Base-by-base conservation (phyloP, 2,797 vertebrate species). In the Sebastes trivittatus region DNA sequence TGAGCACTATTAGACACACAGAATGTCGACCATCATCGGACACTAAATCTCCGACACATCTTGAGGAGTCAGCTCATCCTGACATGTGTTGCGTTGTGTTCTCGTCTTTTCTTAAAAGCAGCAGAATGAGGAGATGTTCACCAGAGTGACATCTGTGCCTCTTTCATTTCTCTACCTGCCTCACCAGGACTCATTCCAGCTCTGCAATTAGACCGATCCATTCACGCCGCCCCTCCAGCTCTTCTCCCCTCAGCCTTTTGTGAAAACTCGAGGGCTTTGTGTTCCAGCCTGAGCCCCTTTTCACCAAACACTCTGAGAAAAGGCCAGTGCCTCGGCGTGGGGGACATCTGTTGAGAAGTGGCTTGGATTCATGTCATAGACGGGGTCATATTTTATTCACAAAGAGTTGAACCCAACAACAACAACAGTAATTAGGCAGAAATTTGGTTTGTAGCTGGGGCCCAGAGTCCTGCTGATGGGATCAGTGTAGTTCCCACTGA, bases 281-380 rank as follows among this genome's bases (percentile, higher is more conserved):
- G 83, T 86, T 87, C 78, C 86, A 88, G 88, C 85, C 90, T 80
- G 86, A 88, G 81, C 82, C 78, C 49, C 83, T 84, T 90, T 91
- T 91, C 84, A 92, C 75, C 64, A 11, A 64, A 60, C 60, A n/a
- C 83, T 78, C 77, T 84, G 88, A 93, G 91, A 91, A 89, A 90
- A 90, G 91, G 78, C 90, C 89, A 59, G 62, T 84, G 82, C 90
- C 82, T 86, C 78, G 63, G 86, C 69, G 82, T 82, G 82, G 84
- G 83, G 81, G 91, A 93, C 92, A 92, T 94, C 88, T 95, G 93
- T 93, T 92, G 76, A 93, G 81, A 92, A 93, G 92, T 82, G 88
- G 64, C 87, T 82, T 84, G 78, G 87, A 87, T 88, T 92, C 84
- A 82, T 92, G 89, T 91, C 83, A 68, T 77, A 78, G 77, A 30